Evolutionary conservation across 2,113 vertebrate genomes (phyloP).

Genomic region (Cygnus buccinator): DNA sequence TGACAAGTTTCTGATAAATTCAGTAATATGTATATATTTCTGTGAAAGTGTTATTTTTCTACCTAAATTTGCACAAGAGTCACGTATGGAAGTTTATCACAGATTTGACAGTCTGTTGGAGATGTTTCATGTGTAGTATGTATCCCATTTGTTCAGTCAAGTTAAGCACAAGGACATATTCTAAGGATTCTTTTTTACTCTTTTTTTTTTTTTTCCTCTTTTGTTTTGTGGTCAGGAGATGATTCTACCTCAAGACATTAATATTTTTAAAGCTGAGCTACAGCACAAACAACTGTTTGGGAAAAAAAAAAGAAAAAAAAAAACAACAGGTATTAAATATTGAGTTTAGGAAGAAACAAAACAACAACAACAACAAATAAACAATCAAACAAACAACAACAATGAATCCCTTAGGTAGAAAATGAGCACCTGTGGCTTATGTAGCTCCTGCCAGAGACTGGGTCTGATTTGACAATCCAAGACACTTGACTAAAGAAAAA

Average conservation of each 20-base stretch:
- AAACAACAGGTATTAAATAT: not conserved
- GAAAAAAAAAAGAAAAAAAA: not conserved
- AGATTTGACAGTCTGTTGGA: not conserved
- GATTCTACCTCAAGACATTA: not conserved
- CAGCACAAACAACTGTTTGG: not conserved
- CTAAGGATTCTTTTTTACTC: accelerated
- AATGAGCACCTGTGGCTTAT: not conserved
- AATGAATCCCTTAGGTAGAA: not conserved
- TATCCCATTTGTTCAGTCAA: not conserved
- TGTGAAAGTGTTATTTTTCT: not conserved
- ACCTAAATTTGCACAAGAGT: not conserved
- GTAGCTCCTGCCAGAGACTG: not conserved
- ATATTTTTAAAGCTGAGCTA: not conserved
- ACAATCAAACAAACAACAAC: not conserved
- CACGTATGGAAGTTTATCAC: not conserved
- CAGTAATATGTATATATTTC: not conserved
- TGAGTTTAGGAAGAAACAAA: not conserved
- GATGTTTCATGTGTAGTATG: not conserved
- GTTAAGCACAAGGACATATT: not conserved
- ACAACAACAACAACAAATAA: not conserved
- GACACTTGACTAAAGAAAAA: not conserved
- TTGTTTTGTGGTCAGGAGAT: not conserved
- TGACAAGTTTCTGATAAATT: not conserved
- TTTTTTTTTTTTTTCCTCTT: not conserved
- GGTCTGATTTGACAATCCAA: not conserved